A percentile compares a stretch with the other conserved stretches of the same genome.
Evolutionary conservation across 2,888 invertebrate genomes (phyloP).

Genomic region (Polydrusus pterygomalis): DNA sequence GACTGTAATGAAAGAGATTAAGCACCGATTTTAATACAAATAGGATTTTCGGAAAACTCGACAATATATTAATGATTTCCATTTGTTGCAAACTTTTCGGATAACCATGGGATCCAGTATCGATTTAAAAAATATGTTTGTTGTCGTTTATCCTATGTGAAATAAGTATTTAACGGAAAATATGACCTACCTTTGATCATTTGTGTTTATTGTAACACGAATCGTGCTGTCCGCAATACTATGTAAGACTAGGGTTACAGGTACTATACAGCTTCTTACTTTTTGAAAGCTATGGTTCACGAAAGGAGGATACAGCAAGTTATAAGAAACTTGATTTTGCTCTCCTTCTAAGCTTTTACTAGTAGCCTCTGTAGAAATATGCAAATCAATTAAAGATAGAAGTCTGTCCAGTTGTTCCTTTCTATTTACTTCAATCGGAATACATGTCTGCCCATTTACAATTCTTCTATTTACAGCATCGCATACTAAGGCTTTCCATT

Average conservation of each 20-base stretch:
- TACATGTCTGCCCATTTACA: slow-evolving; percentile 82
- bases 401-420: slow-evolving; percentile 68
- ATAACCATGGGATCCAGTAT: slow-evolving; percentile 48
- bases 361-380: slow-evolving; percentile 55
- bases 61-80: no score
- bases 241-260: slow-evolving; percentile 80
- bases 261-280: slow-evolving; percentile 79
- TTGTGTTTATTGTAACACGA: slow-evolving; percentile 71
- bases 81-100: no score
- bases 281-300: slow-evolving; percentile 79
- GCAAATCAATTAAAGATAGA: slow-evolving; percentile 59
- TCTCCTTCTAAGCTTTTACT: slow-evolving; percentile 56
- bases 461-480: slow-evolving; percentile 75
- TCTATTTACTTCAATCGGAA: slow-evolving; percentile 76
- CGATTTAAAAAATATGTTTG: slow-evolving; percentile 49
- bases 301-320: slow-evolving; percentile 75
- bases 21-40: no score
- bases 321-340: slow-evolving; percentile 74
- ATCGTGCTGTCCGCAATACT: slow-evolving; percentile 78
- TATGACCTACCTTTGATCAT: slow-evolving; percentile 69
- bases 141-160: no score
- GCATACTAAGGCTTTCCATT: slow-evolving; percentile 69
- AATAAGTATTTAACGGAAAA: neutral
- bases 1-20: no score
- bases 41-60: no score